Evolutionary conservation across 37 sponge, comb jelly and placozoan species (phyloP).

Genomic region (Aplysina aerophoba): DNA sequence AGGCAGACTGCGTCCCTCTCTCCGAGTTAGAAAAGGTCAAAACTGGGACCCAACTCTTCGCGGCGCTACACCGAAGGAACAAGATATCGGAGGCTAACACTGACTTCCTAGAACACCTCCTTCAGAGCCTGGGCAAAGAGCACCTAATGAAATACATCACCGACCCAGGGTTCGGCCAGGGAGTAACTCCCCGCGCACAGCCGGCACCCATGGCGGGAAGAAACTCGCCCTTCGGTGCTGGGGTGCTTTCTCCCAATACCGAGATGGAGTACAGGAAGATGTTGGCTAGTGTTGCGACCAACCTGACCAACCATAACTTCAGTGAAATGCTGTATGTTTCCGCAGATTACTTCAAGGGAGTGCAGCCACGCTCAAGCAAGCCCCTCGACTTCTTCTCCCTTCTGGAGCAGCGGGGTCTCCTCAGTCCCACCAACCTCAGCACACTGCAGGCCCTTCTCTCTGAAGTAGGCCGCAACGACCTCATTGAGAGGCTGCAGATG

Average conservation of each 20-base stretch:
- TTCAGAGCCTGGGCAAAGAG: not conserved
- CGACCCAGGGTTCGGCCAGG: constrained; percentile 2
- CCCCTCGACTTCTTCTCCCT: constrained; percentile 22
- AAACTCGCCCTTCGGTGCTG: not conserved
- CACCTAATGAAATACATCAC: constrained; percentile 3
- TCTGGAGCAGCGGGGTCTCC: not conserved
- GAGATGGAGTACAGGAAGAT: constrained; percentile 13
- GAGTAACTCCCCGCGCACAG: too few relatives aligned
- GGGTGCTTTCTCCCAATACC: not conserved
- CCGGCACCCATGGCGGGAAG: too few relatives aligned
- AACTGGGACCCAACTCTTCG: constrained; percentile 6
- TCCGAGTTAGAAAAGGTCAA: not conserved
- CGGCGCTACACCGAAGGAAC: not conserved
- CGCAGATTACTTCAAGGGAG: not conserved
- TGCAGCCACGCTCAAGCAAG: not conserved
- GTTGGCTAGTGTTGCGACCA: not conserved
- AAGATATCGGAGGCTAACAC: constrained; percentile 15
- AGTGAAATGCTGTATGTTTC: constrained; percentile 21
- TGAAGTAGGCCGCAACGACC: not conserved
- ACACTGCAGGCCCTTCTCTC: not conserved
- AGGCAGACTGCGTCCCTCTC: not conserved
- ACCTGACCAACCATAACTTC: constrained; percentile 10
- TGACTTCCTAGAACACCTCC: not conserved
- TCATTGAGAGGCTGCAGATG: not conserved
- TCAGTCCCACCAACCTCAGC: constrained; percentile 10